phyloP scores from a whole-genome alignment of 2,113 vertebrate genomes.

The Chrysemys picta region DNA sequence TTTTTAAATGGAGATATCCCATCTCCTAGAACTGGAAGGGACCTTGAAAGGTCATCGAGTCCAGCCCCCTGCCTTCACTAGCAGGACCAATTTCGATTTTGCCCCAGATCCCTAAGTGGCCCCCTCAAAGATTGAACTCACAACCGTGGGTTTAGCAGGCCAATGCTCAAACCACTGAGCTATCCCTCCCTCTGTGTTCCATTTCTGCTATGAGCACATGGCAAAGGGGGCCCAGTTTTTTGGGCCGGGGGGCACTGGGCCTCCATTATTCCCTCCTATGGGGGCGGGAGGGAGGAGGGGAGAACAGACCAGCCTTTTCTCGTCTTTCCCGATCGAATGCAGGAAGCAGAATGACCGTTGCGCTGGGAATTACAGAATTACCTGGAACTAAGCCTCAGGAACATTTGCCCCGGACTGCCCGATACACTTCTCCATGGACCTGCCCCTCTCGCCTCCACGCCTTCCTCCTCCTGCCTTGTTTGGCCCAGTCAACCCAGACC shows the following conservation, averaged over 20 bases:
- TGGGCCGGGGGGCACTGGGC: accelerated
- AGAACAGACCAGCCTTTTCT: background rate
- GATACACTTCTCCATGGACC: background rate
- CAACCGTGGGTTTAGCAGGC: too few species aligned
- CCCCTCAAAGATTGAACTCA: too few species aligned
- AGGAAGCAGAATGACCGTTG: background rate
- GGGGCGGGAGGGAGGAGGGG: background rate
- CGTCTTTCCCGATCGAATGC: background rate
- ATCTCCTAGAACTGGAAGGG: too few species aligned
- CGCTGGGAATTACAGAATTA: too few species aligned
- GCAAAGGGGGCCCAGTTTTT: background rate
- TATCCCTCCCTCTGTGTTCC: background rate
- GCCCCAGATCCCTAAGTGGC: too few species aligned
- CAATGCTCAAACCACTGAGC: too few species aligned
- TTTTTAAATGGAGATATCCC: too few species aligned
- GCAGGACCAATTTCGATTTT: too few species aligned
- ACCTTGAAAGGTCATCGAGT: too few species aligned
- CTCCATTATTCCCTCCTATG: background rate
- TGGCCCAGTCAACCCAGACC: background rate
- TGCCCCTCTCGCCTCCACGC: accelerated
- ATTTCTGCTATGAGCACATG: background rate
- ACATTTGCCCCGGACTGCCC: too few species aligned
- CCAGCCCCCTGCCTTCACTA: too few species aligned
- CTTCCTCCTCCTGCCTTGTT: background rate
- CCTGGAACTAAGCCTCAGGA: background rate